Evolutionary conservation across 2,888 invertebrate genomes (phyloP).

Genomic region (Drosophila barbarae): DNA sequence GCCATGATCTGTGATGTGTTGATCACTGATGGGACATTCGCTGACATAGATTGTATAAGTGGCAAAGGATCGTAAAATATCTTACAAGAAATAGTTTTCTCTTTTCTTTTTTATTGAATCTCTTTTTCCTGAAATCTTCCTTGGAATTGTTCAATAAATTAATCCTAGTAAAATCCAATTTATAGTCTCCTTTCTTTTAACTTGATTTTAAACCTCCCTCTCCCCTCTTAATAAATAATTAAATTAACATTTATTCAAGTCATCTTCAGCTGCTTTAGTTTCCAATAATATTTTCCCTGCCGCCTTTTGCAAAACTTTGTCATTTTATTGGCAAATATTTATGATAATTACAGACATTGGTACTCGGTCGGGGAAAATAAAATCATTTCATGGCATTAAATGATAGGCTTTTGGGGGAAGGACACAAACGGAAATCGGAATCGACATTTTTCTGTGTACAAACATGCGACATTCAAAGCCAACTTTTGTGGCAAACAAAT

Average conservation of each 20-base stretch:
- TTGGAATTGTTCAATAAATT: not conserved
- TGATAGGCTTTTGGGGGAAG: slow-evolving; percentile 17
- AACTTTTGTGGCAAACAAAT: slow-evolving; percentile 72
- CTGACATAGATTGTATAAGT: slow-evolving; percentile 18
- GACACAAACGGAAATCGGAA: slow-evolving; percentile 23
- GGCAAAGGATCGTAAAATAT: slow-evolving; percentile 5
- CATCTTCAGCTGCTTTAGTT: slow-evolving; percentile 38
- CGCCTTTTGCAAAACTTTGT: slow-evolving; percentile 24
- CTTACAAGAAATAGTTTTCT: not conserved
- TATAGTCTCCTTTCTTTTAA: not conserved
- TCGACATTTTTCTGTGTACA: slow-evolving; percentile 63
- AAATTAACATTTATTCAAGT: not conserved
- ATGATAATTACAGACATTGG: slow-evolving; percentile 65
- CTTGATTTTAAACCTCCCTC: too few relatives aligned
- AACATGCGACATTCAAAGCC: slow-evolving; percentile 71
- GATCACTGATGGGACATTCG: slow-evolving; percentile 2
- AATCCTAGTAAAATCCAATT: not conserved
- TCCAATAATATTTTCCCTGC: slow-evolving; percentile 40
- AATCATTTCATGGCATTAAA: slow-evolving; percentile 54
- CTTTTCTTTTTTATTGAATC: not conserved
- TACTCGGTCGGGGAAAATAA: slow-evolving; percentile 47
- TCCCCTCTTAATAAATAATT: too few relatives aligned
- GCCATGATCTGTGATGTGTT: slow-evolving; percentile 26
- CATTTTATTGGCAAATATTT: slow-evolving; percentile 60
- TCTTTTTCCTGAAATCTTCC: not conserved